These are phyloP conservation scores for Alviniconcha marisindica DNA, from an alignment of 1,140 invertebrate genomes.

Conservation along the genomic window DNA sequence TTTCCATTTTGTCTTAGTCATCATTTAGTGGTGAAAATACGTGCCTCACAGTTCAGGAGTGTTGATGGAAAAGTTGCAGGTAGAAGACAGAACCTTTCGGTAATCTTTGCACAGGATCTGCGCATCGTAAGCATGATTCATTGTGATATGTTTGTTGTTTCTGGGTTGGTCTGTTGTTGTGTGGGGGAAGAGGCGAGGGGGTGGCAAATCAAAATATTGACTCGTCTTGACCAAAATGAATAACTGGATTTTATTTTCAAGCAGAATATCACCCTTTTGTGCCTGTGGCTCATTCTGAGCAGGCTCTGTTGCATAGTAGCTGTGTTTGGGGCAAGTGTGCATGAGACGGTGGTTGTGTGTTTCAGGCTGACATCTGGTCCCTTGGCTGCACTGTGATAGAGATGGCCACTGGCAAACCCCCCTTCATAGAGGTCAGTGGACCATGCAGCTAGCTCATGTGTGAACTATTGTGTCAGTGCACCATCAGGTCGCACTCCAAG, in stretches of 20 bases:
- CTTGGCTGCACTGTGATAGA: constrained; percentile 98
- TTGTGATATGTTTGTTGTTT: not conserved
- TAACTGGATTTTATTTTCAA: not conserved
- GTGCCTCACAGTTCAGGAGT: not conserved
- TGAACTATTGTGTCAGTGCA: too few relatives aligned
- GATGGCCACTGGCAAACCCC: constrained; percentile 99
- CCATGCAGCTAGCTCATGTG: not conserved
- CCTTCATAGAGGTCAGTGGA: constrained; percentile 93
- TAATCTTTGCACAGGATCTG: too few relatives aligned
- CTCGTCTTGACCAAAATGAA: not conserved
- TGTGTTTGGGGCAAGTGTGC: too few relatives aligned
- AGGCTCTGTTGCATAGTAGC: too few relatives aligned
- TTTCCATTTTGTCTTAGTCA: not conserved
- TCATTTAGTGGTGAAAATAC: not conserved
- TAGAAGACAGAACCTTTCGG: too few relatives aligned
- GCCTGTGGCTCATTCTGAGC: not conserved
- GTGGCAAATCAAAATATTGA: not conserved
- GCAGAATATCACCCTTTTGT: too few relatives aligned
- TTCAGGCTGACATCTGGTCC: constrained; percentile 96
- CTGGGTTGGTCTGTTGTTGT: too few relatives aligned
- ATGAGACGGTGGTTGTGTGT: too few relatives aligned
- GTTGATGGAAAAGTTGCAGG: not conserved
- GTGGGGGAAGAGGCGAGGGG: not conserved
- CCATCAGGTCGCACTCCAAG: too few relatives aligned
- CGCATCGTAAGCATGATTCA: not conserved